Conservation (phyloP, 1,140 invertebrate genomes). For the Ooceraea biroi region DNA sequence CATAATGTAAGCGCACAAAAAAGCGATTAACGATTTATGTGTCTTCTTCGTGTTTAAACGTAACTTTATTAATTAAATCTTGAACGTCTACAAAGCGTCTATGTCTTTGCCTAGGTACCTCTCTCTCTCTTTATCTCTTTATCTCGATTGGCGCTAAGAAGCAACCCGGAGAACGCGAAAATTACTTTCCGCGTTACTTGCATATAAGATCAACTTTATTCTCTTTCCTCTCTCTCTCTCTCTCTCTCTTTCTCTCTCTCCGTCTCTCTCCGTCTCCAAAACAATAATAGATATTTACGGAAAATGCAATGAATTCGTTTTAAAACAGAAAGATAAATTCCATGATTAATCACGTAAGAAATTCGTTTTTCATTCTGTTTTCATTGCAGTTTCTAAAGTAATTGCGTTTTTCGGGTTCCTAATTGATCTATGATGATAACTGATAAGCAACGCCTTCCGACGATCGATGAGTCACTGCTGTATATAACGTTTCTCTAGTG, state of each 20-base stretch:
- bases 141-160: constrained; percentile 50
- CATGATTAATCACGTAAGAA: not conserved
- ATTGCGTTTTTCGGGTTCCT: constrained; percentile 26
- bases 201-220: no score
- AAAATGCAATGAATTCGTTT: not conserved
- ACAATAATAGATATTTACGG: no score
- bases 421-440: constrained; percentile 15
- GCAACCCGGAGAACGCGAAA: constrained; percentile 23
- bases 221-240: no score
- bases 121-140: constrained; percentile 53
- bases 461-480: constrained; percentile 33
- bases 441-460: constrained; percentile 41
- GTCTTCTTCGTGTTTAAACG: constrained; percentile 78
- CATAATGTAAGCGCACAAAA: constrained; percentile 70
- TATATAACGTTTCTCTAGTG: constrained; percentile 38
- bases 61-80: constrained; percentile 78
- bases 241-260: no score
- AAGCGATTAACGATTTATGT: constrained; percentile 76
- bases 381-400: not conserved
- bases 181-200: constrained; percentile 2
- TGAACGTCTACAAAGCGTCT: constrained; percentile 73
- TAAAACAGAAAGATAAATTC: not conserved
- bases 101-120: constrained; percentile 70
- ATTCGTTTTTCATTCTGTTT: not conserved
- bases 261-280: no score